Conservation (phyloP, 1,140 invertebrate species). For the Bathynomus jamesi region DNA sequence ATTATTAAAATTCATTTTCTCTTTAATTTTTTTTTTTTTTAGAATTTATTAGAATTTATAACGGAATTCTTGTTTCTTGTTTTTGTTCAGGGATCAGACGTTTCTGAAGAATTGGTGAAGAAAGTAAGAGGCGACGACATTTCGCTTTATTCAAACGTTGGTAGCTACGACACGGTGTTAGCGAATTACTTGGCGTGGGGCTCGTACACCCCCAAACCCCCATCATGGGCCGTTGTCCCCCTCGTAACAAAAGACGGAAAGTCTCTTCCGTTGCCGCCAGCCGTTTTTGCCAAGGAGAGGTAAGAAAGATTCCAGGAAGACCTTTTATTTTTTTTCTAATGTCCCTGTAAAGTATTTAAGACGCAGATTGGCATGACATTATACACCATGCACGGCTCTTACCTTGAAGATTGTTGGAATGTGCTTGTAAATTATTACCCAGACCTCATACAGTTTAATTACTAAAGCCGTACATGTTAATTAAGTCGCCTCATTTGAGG, state of each 20-base stretch:
- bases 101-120: background rate
- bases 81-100: background rate
- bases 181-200: background rate
- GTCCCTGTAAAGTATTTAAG: no score
- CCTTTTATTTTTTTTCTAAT: background rate
- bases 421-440: no score
- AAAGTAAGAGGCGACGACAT: background rate
- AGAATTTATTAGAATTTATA: no score
- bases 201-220: background rate
- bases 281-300: background rate
- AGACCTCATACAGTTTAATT: no score
- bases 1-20: no score
- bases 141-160: background rate
- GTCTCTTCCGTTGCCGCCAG: background rate
- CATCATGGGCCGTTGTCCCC: background rate
- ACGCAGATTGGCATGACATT: no score
- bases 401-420: no score
- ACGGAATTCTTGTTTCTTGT: no score
- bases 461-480: no score
- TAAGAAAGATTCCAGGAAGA: background rate
- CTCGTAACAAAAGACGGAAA: background rate
- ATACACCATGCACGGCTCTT: no score
- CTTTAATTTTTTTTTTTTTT: no score
- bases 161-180: background rate
- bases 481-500: no score